Evolutionary conservation across 2,888 invertebrate genomes (phyloP), one percentile per base, ranked within the genome.

Genomic region (Monochamus alternatus): DNA sequence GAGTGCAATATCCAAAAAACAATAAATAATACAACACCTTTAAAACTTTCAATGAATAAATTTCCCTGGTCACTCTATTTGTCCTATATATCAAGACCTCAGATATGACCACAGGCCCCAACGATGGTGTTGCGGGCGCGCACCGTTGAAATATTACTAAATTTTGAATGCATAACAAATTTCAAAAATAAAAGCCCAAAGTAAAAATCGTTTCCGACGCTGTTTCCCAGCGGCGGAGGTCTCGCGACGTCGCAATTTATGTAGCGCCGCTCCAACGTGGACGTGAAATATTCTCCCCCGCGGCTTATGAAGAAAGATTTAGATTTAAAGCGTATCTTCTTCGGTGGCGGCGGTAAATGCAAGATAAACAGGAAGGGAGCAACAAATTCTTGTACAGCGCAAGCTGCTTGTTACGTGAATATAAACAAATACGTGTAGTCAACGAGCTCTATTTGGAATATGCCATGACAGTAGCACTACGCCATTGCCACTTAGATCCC

Each of bases 241-340:
- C 43, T 12, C n/a, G 55, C 55, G 5, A 12, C 52, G 31, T 3
- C 58, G 38, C 14, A 43, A 68, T 68, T 68, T 68, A 68, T 58
- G 58, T 32, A n/a, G 38, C 55, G 12, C 58, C 14, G 32, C 32
- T 68, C 58, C 38, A n/a, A 58, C 43, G 32, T 68, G 55, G 43
- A 68, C 43, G 58, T 68, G 68, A 68, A 58, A 58, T 68, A 68
- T 68, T 51, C 38, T 68, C 68, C 68, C 68, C 3, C 38, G 68
- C 12, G 68, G 68, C 58, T 68, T 58, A 58, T 51, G 58, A 58
- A 43, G 66, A 30, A 43, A 43, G 58, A 58, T 68, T 68, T 55
- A 68, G 52, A 67, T 68, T 68, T 58, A 68, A 43, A 68, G 43
- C 12, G 8, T 43, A 58, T 51, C 14, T 58, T 55, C 66, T 12